Evolutionary conservation across 2,113 vertebrate species (phyloP), one percentile per base, ranked within the genome.

Genomic region (Daphoenositta chrysoptera): DNA sequence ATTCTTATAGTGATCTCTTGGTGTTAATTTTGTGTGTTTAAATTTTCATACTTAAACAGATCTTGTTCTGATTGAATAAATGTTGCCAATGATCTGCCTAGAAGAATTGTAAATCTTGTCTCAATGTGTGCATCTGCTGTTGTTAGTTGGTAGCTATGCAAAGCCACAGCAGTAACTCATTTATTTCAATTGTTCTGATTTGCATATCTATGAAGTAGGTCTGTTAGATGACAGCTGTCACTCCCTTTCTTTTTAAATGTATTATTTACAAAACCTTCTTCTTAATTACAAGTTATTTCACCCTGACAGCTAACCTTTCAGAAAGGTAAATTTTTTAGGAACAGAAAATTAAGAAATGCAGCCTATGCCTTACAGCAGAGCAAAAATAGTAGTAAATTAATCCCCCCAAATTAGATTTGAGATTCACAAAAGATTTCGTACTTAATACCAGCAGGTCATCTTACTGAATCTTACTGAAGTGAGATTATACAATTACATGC

Each of bases 11-110:
- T 10, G 27, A 97, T 97, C 97, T 98, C 97, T 92, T 94, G 96
- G 95, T 81, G 93, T 97, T 97, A 95, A 97, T 98, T 97, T 88
- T 81, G 48, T 94, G 86, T 97, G 96, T 97, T 98, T 98, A 98
- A 98, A 98, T 96, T 98, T 98, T 98, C 90, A 98, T 98, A 97
- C 63, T 96, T 83, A 95, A 97, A 94, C 84, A 92, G 83, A 95
- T 97, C 92, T 82, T 97, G 72, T 91, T 95, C 86, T 97, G 95
- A 95, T 97, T 96, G 93, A 98, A 97, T 97, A 97, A 96, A 97
- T 93, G 45, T 93, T 97, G 87, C 73, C 77, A 94, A 30, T 61
- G 40, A 82, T 89, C 89, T 89, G 94, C 94, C 92, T 94, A 94
- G 92, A 94, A 88, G 48, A 92, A 87, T n/a, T 92, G 90, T 89